Base-by-base conservation (phyloP, 1,140 invertebrate species). In the Drosophila ironensis region DNA sequence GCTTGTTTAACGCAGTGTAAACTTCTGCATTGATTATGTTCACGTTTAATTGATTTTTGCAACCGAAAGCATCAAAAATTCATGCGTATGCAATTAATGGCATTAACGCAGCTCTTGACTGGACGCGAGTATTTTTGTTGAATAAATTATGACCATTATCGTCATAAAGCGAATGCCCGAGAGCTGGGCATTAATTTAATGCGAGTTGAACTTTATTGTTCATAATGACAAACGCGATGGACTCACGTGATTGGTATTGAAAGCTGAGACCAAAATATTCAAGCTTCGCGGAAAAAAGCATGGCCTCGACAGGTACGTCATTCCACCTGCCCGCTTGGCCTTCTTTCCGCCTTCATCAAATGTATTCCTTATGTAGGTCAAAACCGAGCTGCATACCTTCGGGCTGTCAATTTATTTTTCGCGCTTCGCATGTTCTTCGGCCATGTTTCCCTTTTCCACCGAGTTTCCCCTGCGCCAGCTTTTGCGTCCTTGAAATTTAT, bases 401-500 rank as follows among this genome's bases (percentile, higher is more conserved):
- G 44, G 80, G 80, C 81, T 86, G 74, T 72, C 73, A 86, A 74
- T 86, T 78, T 78, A 78, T 80, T 80, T 81, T 54, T 56, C 69
- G 75, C 75, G 74, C 74, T 80, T 69, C 61, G 75, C 75, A 77
- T 72, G 59, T 51, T 80, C 53, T 78, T 73, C 19, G 54, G 54
- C 48, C 37, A 66, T 57, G 52, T 53, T 53, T 41, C 35, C 35
- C 41, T 52, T 51, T 33, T 25, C 4, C 44, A 37, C 25, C 16
- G 14, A 8, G 12, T 6, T 27, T 4, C 17, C n/a, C 19, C 24
- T n/a, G 45, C 57, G 9, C 45, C 24, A 37, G 45, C n/a, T 70
- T 47, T 28, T 42, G 44, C 52, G 78, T 78, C 78, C 78, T 86
- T 84, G 78, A 84, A 86, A 84, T 84, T 84, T 84, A 84, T 84